A percentile compares a stretch with the other conserved stretches of the same genome.
Evolutionary conservation across 2,797 vertebrate species (phyloP).

Genomic region (Hydrolagus colliei): DNA sequence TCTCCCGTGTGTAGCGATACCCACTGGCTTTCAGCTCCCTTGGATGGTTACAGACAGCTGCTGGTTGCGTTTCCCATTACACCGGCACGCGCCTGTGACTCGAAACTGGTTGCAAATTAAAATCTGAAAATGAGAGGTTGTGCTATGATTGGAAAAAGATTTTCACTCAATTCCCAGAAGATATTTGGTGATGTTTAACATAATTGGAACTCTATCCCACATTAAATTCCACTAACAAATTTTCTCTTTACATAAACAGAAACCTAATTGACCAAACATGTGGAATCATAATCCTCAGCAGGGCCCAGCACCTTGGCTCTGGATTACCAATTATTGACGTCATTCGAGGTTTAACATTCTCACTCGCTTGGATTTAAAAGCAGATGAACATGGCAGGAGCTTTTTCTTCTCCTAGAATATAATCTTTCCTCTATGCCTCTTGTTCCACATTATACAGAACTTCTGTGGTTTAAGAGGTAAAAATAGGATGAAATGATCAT

Average conservation of each 20-base stretch:
- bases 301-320: not conserved
- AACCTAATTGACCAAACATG: constrained; percentile 19
- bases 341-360: not conserved
- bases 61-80: constrained; percentile 27
- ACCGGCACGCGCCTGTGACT: not conserved
- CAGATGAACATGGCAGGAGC: not conserved
- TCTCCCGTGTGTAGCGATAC: not conserved
- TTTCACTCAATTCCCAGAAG: constrained; percentile 16
- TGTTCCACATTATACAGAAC: not conserved
- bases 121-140: not conserved
- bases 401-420: not conserved
- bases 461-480: too few species aligned
- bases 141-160: not conserved
- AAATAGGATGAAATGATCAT: too few species aligned
- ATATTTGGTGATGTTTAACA: constrained; percentile 28
- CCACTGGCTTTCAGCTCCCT: constrained; percentile 7
- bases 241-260: constrained; percentile 22
- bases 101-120: constrained; percentile 25
- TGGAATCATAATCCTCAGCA: not conserved
- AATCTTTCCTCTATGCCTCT: not conserved
- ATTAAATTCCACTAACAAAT: not conserved
- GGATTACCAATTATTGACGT: not conserved
- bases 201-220: constrained; percentile 27
- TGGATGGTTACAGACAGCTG: not conserved
- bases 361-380: not conserved